Percentiles rank a stretch among this genome's conserved stretches.
phyloP scores from a whole-genome alignment of 2,888 invertebrate genomes.

The Lepetodrilus schrolli region DNA sequence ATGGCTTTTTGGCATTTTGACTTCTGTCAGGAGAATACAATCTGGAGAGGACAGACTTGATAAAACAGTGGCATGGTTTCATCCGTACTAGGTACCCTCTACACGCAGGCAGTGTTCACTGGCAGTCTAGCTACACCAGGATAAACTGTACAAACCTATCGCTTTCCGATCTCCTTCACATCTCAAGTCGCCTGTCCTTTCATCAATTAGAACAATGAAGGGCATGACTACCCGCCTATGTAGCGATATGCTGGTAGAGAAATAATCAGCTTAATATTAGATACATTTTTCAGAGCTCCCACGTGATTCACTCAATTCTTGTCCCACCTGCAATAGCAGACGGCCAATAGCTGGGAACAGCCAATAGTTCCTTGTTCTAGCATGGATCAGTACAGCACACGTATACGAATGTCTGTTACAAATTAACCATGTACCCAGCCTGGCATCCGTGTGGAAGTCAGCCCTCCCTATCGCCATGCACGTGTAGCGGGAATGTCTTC shows the following conservation, averaged over 20 bases:
- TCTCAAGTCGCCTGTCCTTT: neutral
- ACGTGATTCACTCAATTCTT: neutral
- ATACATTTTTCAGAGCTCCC: conserved; percentile 21
- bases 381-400: neutral
- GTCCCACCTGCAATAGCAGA: conserved; percentile 6
- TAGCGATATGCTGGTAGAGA: neutral
- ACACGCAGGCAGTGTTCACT: neutral
- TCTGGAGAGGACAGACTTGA: neutral
- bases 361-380: neutral
- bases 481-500: conserved; percentile 3
- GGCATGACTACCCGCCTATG: neutral
- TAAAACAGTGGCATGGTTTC: conserved; percentile 3
- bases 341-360: neutral
- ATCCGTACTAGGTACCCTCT: neutral
- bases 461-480: neutral
- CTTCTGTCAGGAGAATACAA: neutral
- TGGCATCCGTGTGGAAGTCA: conserved; percentile 1
- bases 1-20: conserved; percentile 15
- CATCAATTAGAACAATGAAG: conserved; percentile 13
- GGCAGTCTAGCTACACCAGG: neutral
- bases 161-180: neutral
- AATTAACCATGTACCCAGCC: conserved; percentile 1
- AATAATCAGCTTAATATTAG: conserved; percentile 24
- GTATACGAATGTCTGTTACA: conserved; percentile 5
- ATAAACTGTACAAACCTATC: neutral